Evolutionary conservation across 2,113 vertebrate genomes (phyloP).

Genomic region (Scophthalmus maximus): DNA sequence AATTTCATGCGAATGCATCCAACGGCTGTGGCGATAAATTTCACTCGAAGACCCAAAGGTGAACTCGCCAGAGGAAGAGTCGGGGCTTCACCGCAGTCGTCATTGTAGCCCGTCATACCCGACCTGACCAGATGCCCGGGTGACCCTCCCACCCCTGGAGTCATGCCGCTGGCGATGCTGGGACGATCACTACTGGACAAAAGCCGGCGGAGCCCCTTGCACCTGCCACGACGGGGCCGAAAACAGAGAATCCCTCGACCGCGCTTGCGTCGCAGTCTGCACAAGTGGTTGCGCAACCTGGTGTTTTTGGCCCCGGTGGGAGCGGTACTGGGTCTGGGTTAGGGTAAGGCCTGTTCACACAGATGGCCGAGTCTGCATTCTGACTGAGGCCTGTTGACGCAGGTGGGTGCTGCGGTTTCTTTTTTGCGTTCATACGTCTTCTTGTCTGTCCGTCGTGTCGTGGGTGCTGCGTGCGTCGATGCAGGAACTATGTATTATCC

Average conservation of each 20-base stretch:
- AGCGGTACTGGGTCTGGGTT: slow-evolving; percentile 58
- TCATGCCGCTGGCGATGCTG: no score
- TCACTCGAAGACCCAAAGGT: no score
- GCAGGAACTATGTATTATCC: no score
- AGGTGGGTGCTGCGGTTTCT: slow-evolving; percentile 64
- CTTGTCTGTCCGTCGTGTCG: slow-evolving; percentile 27
- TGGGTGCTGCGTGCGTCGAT: slow-evolving; percentile 2
- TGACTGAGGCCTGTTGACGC: slow-evolving; percentile 75
- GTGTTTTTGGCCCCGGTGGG: slow-evolving; percentile 55
- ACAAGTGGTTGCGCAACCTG: slow-evolving; percentile 59
- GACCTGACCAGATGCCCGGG: no score
- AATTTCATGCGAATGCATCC: no score
- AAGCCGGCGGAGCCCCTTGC: background rate
- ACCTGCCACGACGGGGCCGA: background rate
- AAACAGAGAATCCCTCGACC: slow-evolving; percentile 22
- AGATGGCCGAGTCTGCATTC: slow-evolving; percentile 69
- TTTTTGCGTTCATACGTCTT: slow-evolving; percentile 46
- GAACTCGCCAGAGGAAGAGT: no score
- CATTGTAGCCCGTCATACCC: no score
- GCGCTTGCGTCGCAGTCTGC: slow-evolving; percentile 2
- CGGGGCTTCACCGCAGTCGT: no score
- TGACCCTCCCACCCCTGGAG: no score
- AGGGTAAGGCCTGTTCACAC: slow-evolving; percentile 71
- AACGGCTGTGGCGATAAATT: no score
- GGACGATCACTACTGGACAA: no score